phyloP scores from a whole-genome alignment of 2,113 vertebrate species.

The Ptilorrhoa leucosticta region DNA sequence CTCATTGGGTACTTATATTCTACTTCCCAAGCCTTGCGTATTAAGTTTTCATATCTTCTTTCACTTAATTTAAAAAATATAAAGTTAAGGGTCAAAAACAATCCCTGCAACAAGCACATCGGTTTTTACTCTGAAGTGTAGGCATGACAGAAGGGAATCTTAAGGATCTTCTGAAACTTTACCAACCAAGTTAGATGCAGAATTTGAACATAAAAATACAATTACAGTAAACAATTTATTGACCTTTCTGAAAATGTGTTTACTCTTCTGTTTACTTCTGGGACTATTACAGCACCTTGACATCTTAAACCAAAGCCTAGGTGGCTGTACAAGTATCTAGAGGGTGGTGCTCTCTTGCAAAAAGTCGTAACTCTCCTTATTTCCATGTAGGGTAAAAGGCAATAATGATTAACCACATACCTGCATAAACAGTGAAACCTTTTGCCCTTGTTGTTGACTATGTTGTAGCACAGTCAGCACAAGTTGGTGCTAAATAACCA shows the following conservation, averaged over 20 bases:
- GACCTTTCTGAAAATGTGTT: not conserved
- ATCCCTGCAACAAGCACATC: not conserved
- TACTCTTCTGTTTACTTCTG: not conserved
- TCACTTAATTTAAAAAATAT: not conserved
- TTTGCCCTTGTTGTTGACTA: not conserved
- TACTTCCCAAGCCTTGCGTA: not conserved
- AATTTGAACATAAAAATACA: not conserved
- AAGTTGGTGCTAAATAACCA: not conserved
- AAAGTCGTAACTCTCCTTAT: not conserved
- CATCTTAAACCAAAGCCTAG: not conserved
- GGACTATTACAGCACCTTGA: not conserved
- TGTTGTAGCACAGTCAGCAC: not conserved
- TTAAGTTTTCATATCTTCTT: not conserved
- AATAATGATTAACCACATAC: not conserved
- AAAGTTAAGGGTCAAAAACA: not conserved
- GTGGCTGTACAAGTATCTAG: not conserved
- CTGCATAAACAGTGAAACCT: not conserved
- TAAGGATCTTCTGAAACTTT: not conserved
- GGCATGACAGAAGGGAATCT: not conserved
- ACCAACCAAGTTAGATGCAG: not conserved
- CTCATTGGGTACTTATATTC: not conserved
- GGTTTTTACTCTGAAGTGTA: not conserved
- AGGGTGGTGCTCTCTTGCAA: not conserved
- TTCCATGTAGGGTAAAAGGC: not conserved
- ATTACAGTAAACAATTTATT: not conserved